phyloP scores from a whole-genome alignment of 2,113 vertebrate genomes.

The Ictidomys tridecemlineatus region DNA sequence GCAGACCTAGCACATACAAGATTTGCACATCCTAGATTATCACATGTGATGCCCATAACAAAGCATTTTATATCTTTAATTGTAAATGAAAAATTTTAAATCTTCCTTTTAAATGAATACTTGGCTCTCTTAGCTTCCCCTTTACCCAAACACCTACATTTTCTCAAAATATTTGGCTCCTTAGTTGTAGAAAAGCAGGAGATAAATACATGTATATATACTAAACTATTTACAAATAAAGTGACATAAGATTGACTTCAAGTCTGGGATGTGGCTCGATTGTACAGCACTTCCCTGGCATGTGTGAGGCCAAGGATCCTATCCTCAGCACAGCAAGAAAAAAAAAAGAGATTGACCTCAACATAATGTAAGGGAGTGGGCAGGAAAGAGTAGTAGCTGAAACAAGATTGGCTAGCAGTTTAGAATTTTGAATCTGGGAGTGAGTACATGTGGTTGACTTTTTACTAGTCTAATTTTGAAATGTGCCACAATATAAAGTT shows the following conservation, averaged over 20 bases:
- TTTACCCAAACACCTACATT: not conserved
- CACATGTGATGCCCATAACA: not conserved
- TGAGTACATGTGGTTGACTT: not conserved
- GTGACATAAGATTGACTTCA: not conserved
- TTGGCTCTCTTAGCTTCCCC: not conserved
- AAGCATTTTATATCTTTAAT: not conserved
- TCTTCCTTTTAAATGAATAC: not conserved
- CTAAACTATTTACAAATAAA: slow-evolving; percentile 32
- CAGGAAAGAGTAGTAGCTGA: not conserved
- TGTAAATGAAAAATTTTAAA: not conserved
- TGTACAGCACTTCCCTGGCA: not conserved
- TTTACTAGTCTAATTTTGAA: not conserved
- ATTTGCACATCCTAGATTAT: not conserved
- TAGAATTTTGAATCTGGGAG: not conserved
- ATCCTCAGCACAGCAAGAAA: not conserved
- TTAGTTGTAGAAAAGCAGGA: slow-evolving; percentile 14
- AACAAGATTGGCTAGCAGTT: not conserved
- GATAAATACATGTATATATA: not conserved
- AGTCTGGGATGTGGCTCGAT: not conserved
- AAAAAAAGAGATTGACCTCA: not conserved
- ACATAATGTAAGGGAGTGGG: not conserved
- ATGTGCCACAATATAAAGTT: not conserved
- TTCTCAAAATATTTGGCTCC: slow-evolving; percentile 6
- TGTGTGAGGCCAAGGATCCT: not conserved
- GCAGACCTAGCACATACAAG: not conserved